Evolutionary conservation across 2,113 vertebrate species (phyloP).

Genomic region (Bubo scandiacus): DNA sequence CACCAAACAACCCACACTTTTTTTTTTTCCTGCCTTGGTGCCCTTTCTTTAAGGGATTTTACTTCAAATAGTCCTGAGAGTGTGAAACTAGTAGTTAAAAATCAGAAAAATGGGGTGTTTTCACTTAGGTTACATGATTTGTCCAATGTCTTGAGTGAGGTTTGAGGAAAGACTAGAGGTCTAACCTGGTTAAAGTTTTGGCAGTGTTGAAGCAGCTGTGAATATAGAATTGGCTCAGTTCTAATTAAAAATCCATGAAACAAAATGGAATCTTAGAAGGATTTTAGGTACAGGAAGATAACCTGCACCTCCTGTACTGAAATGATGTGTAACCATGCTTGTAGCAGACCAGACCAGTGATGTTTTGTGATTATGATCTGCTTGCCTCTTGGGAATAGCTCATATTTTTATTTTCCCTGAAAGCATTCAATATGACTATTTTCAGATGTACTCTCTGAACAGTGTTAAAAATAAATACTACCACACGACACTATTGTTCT

Average conservation of each 20-base stretch:
- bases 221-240: background rate
- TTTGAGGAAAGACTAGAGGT: background rate
- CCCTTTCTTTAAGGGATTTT: background rate
- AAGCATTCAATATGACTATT: background rate
- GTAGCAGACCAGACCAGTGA: background rate
- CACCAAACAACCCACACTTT: background rate
- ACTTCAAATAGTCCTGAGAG: background rate
- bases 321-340: background rate
- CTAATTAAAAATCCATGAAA: background rate
- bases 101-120: background rate
- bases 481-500: background rate
- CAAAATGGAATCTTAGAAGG: background rate
- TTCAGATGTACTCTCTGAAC: background rate
- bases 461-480: background rate
- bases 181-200: background rate
- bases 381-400: background rate
- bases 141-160: background rate
- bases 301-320: background rate
- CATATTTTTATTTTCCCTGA: background rate
- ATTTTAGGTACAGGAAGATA: background rate
- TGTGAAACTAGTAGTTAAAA: background rate
- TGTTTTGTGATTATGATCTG: background rate
- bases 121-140: background rate
- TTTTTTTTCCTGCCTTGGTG: background rate
- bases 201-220: background rate